Evolutionary conservation across 2,797 vertebrate genomes (phyloP).

Genomic region (Gephyroberyx darwinii): DNA sequence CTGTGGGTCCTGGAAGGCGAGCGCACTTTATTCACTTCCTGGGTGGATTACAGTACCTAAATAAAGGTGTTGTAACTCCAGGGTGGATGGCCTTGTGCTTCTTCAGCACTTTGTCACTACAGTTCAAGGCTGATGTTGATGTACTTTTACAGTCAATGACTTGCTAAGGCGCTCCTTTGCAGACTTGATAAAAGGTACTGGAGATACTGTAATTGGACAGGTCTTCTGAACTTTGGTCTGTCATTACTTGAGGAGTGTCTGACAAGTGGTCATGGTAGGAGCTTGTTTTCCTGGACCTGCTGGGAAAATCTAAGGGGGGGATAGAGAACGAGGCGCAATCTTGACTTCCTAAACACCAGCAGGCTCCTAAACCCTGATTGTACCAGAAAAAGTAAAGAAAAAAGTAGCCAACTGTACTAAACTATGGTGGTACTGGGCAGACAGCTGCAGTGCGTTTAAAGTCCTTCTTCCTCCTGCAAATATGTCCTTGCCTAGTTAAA

Average conservation of each 20-base stretch:
- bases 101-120: conserved; percentile 57
- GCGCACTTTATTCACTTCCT: conserved; percentile 34
- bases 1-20: conserved; percentile 31
- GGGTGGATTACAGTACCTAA: conserved; percentile 66
- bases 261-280: conserved; percentile 38
- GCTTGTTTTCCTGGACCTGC: neutral
- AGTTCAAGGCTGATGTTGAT: conserved; percentile 55
- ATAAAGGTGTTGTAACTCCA: conserved; percentile 61
- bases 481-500: neutral
- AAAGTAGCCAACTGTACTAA: neutral
- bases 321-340: neutral
- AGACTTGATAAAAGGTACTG: conserved; percentile 53
- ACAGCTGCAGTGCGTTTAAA: neutral
- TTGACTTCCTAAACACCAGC: conserved; percentile 11
- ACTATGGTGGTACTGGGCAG: neutral
- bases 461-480: neutral
- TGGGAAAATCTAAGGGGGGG: conserved; percentile 33
- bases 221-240: conserved; percentile 49
- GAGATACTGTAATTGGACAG: conserved; percentile 47
- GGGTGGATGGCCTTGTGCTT: conserved; percentile 63
- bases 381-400: neutral
- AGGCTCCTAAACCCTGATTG: neutral
- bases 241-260: conserved; percentile 67
- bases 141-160: conserved; percentile 46
- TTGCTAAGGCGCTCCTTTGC: conserved; percentile 49